Base-by-base conservation (phyloP, 2,888 invertebrate species). In the Ichneumoninae sp. region DNA sequence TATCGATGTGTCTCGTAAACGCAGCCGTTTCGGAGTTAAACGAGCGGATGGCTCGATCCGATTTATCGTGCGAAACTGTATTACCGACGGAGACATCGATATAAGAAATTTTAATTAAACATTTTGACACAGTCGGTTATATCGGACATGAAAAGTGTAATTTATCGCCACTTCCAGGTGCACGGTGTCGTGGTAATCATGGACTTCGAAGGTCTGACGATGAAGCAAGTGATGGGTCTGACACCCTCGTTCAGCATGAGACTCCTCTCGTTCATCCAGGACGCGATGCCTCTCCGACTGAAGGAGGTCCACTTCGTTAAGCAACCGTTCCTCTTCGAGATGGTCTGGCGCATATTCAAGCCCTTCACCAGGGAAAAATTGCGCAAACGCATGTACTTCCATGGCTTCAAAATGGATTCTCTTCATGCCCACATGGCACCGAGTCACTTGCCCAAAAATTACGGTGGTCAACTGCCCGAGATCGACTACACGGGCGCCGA, bases 241-340 rank as follows among this genome's bases (percentile, higher is more conserved):
- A 95, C 96, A 0, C 97, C 97, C 0, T 94, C 96, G 8, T 98
- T 97, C 94, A 97, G 97, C 71, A 96, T 96, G 94, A 95, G 96
- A 70, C 95, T 98, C 73, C 95, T 98, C 84, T 95, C 95, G 10
- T 98, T 98, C 94, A 97, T 98, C 88, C 98, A 98, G 94, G 97
- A 98, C 81, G 97, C 98, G 0, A 97, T 98, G 97, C 97, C 98
- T 2, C 93, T 97, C 73, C 95, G 98, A 77, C 94, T 98, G 88
- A 98, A 97, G 93, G 97, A 97, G 94, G 93, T 98, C 10, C 98
- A 98, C 94, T 96, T 98, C 91, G 97, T 98, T 2, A 97, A 97
- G 91, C 96, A 98, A 91, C 97, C 98, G 0, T 96, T 96, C 94
- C 94, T 98, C 85, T 98, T 98, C 94, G 97, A 96, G 91, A 95